Base-by-base conservation (phyloP, 53 echinoderm and acorn worm genomes). In the Paracentrotus lividus region DNA sequence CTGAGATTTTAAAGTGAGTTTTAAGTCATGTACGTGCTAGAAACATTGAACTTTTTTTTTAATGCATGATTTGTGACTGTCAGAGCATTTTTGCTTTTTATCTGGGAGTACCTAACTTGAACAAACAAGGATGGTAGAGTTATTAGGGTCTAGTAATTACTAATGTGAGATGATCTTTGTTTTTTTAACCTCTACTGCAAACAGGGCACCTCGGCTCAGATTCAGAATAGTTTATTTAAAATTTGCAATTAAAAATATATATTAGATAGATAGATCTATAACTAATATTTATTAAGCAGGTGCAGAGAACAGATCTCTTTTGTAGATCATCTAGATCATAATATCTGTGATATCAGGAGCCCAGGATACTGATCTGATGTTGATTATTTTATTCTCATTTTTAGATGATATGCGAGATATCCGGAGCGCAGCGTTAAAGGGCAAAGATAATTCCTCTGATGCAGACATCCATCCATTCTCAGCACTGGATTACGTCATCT, bases 401-500 rank as follows among this genome's bases (percentile, higher is more conserved):
- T 15, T 20, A 85, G 85, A 85, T 85, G 85, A 47, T 44, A 12
- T 49, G 23, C 85, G 85, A 20, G 91, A 27, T 34, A 27, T 23
- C 49, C 49, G 72, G 38, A 53, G 49, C 24, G 34, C 42, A 15
- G 27, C 4, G n/a, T 13, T 42, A 27, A 47, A 2, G 31, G 91
- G 33, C 16, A 49, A 52, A 21, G 75, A 75, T 33, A 91, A 91
- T 47, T 69, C 76, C 7, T 76, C 76, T 21, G 76, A 91, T 24
- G 13, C 75, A 21, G 91, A 91, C 7, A 21, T 75, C 23, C 91
- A 91, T 53, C 36, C 91, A 29, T 91, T 91, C 54, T 49, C 75
- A 4, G 0, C 31, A 18, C 51, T 75, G 90, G 98, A 98, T 85
- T 98, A 98, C 55, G 49, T 94, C 43, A 96, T 98, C 52, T 96